Base-by-base conservation (phyloP, 2,797 vertebrate species). In the Numenius phaeopus region DNA sequence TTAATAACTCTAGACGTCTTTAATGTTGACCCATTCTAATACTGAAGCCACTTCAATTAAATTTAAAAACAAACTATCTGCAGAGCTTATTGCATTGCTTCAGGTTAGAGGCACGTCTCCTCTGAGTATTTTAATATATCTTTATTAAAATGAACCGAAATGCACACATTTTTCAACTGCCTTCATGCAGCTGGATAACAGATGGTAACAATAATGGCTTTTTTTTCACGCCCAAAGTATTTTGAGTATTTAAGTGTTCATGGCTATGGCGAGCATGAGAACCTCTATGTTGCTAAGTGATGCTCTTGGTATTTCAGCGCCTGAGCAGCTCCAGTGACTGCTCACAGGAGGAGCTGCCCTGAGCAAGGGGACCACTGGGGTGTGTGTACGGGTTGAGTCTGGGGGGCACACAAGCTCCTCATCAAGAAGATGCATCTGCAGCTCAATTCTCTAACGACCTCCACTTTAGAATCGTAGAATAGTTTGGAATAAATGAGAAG, bases 1-100 rank as follows among this genome's bases (percentile, higher is more conserved):
- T 92, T 87, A 96, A 95, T 96, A 93, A 96, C 90, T 95, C 71
- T 79, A 79, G 18, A 30, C 82, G 59, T 70, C 49, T 59, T 89
- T 94, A 95, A 92, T 83, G 88, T 66, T 89, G 81, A 94, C 27
- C 83, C 81, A 65, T 70, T 85, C 92, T 37, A 81, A 91, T 47
- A 55, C 47, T 34, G 39, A 95, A 95, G 47, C 24, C 49, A 78
- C 47, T 78, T 37, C 67, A 93, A 72, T 72, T 79, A 52, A 37
- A 58, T 62, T 65, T 40, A 55, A 79, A 88, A 77, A 57, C 79
- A 52, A 59, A 22, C 30, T 66, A 44, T 83, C 93, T 42, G 52
- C 21, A 44, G 34, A 52, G 21, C 27, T 87, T 87, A 23, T 83
- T 40, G 64, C 21, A 27, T 59, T 24, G 14, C 50, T 88, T 76